Evolutionary conservation across 2,113 vertebrate species (phyloP).

Genomic region (Hippocampus guttulatus): DNA sequence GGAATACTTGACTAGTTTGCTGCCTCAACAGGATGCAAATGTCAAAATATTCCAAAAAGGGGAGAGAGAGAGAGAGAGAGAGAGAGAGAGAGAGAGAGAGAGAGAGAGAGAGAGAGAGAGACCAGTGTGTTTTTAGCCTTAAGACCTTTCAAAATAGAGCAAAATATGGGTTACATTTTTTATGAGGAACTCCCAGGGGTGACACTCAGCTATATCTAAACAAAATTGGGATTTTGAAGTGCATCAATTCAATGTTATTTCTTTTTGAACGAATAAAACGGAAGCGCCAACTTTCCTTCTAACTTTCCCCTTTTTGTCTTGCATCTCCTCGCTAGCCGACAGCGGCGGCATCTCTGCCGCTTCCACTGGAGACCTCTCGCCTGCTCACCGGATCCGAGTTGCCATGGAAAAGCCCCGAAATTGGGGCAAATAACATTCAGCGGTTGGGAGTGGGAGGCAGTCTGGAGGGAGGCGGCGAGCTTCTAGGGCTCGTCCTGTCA

Average conservation of each 20-base stretch:
- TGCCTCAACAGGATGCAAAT: not conserved
- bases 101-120: constrained; percentile 19
- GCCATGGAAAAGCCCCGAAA: constrained; percentile 69
- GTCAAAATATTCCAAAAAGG: not conserved
- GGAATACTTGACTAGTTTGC: not conserved
- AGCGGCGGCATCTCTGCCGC: constrained; percentile 63
- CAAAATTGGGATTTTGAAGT: constrained; percentile 1
- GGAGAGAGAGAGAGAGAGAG: constrained; percentile 27
- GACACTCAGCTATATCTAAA: constrained; percentile 8
- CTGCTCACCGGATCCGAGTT: constrained; percentile 54
- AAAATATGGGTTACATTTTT: constrained; percentile 68
- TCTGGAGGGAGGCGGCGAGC: constrained; percentile 60
- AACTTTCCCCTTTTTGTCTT: constrained; percentile 48
- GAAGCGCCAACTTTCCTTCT: constrained; percentile 42
- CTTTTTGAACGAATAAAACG: constrained; percentile 7
- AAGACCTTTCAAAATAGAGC: constrained; percentile 55
- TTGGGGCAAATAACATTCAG: constrained; percentile 73
- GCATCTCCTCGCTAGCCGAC: constrained; percentile 63
- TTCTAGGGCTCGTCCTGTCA: constrained; percentile 70
- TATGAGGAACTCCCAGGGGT: constrained; percentile 48
- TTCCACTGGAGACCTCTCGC: constrained; percentile 66
- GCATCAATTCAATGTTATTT: constrained; percentile 19
- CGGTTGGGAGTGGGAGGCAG: constrained; percentile 61
- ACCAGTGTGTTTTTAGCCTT: constrained; percentile 40
- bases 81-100: no score